Conservation (phyloP, 2,113 vertebrate species). For the Todiramphus saurophagus region DNA sequence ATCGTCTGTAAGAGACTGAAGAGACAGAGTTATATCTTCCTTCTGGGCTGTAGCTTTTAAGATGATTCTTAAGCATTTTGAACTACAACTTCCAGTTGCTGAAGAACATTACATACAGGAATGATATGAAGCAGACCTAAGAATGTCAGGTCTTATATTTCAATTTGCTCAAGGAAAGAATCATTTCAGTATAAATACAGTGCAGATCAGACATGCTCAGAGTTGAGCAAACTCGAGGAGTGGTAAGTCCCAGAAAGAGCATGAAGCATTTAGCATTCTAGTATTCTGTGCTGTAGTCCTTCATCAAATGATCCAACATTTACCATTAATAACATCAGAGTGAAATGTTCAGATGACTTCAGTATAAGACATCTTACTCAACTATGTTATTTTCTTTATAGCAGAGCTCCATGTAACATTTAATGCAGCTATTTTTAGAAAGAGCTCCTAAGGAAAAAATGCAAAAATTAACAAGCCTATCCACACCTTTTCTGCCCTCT, state of each 20-base stretch:
- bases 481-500: not conserved
- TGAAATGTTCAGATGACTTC: not conserved
- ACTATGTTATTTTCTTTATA: not conserved
- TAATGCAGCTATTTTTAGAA: not conserved
- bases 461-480: constrained; percentile 5
- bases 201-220: not conserved
- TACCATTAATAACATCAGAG: not conserved
- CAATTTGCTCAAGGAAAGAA: not conserved
- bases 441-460: not conserved
- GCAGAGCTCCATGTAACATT: not conserved
- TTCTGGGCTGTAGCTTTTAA: not conserved
- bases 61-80: not conserved
- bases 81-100: not conserved
- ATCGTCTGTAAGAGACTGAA: not conserved
- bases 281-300: not conserved
- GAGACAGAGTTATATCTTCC: not conserved
- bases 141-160: not conserved
- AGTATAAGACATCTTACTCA: not conserved
- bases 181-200: not conserved
- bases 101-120: not conserved
- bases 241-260: not conserved
- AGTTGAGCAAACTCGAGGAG: not conserved
- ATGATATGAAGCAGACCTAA: not conserved
- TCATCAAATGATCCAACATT: not conserved
- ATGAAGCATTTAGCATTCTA: not conserved